Conservation (phyloP, 2,113 vertebrate species). For the Acinonyx jubatus region DNA sequence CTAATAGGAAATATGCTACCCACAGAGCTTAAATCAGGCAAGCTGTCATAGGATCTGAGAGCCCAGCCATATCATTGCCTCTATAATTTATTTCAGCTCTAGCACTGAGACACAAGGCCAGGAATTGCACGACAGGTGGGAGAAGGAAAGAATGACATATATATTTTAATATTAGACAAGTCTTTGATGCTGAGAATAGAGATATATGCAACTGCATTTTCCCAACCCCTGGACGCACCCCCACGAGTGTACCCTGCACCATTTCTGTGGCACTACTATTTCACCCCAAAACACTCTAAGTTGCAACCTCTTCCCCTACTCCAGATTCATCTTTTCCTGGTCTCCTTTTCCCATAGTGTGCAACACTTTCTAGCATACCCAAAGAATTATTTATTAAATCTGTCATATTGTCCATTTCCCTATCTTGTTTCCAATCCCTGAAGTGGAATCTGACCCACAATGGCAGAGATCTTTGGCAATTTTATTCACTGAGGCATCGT, state of each 20-base stretch:
- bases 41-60: background rate
- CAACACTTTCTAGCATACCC: background rate
- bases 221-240: rapidly evolving
- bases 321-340: background rate
- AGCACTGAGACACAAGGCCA: background rate
- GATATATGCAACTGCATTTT: background rate
- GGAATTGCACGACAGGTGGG: background rate
- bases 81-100: conserved; percentile 49
- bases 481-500: background rate
- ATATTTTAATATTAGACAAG: background rate
- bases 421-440: background rate
- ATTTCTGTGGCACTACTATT: background rate
- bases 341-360: background rate
- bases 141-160: background rate
- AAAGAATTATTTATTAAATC: background rate
- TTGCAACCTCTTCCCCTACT: background rate
- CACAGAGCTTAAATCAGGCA: conserved; percentile 46
- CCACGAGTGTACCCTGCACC: rapidly evolving
- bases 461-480: background rate
- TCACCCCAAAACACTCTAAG: background rate
- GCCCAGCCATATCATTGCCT: background rate
- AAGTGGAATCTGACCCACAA: background rate
- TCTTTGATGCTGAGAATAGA: background rate
- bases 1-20: conserved; percentile 18
- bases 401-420: background rate